Percentiles rank a stretch among this genome's conserved stretches.
These are phyloP conservation scores for Brachyalestes nurse DNA, from an alignment of 2,797 vertebrate genomes.

Conservation along the genomic window DNA sequence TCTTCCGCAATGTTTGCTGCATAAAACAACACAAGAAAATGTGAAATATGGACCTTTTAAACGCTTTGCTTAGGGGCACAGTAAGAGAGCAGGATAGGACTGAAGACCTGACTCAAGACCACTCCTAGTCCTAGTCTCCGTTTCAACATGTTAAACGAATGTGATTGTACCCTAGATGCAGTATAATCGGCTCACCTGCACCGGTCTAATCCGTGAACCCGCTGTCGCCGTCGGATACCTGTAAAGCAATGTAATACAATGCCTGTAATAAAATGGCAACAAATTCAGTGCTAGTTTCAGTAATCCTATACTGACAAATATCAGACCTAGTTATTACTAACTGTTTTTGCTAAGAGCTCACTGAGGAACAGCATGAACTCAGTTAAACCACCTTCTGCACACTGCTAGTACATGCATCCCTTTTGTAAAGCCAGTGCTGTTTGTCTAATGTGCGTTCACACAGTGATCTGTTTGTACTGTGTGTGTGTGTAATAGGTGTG, in stretches of 20 bases:
- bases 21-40: too few species aligned
- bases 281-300: constrained; percentile 17
- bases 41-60: too few species aligned
- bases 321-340: constrained; percentile 16
- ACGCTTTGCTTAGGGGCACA: too few species aligned
- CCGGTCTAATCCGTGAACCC: constrained; percentile 3
- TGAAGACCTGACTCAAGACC: too few species aligned
- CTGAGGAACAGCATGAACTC: constrained; percentile 43
- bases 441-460: constrained; percentile 40
- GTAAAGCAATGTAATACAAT: background rate
- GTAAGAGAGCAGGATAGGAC: too few species aligned
- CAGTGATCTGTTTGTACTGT: constrained; percentile 50
- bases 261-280: constrained; percentile 6
- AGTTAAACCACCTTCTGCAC: constrained; percentile 33
- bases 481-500: constrained; percentile 56
- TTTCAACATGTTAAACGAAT: too few species aligned
- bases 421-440: constrained; percentile 42
- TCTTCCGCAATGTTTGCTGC: too few species aligned
- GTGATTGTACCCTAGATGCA: background rate
- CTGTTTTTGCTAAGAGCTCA: constrained; percentile 20
- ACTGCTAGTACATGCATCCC: constrained; percentile 48
- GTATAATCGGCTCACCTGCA: background rate
- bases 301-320: background rate
- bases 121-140: too few species aligned
- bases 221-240: constrained; percentile 24